Evolutionary conservation across 2,113 vertebrate species (phyloP), one percentile per base, ranked within the genome.

Genomic region (Lophochroa leadbeateri): DNA sequence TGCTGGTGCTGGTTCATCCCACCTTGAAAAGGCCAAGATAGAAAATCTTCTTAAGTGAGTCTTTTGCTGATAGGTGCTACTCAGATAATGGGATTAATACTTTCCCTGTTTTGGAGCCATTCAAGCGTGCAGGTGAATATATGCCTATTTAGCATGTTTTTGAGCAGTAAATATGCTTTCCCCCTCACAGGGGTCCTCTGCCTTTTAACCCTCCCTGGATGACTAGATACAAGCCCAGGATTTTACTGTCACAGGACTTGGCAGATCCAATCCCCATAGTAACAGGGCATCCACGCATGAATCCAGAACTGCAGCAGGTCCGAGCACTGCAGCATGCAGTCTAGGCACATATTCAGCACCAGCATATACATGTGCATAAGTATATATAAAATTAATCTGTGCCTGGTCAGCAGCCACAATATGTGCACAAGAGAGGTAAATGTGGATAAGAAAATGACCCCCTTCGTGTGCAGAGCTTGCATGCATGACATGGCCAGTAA

Each of bases 21-120:
- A 64, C 82, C 74, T 43, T 52, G 63, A 79, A 82, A 93, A 94
- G 91, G 90, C 55, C 78, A 69, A 88, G 75, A 61, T 46, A 84
- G 82, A 94, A 96, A 97, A 96, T 92, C 86, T 90, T 82, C 90
- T 92, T 94, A 92, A 93, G 68, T 2, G 21, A 86, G 92, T 93
- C 92, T 85, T 92, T 52, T 72, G 84, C 83, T 96, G 96, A 65
- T 95, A 97, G 88, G 57, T 72, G 77, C 57, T 82, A 63, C 82
- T 82, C 76, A 88, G 89, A 70, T 86, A 94, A 91, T 83, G n/a
- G 79, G 76, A 94, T 96, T 95, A 96, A 83, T 88, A 91, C 80
- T 92, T 77, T n/a, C 71, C 35, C 52, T 78, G 18, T 88, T 96
- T 86, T 21, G 58, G 41, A 91, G 33, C 31, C 81, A 74, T 81